Conservation (phyloP, 53 echinoderm and acorn worm genomes). For the Arbacia lixula region DNA sequence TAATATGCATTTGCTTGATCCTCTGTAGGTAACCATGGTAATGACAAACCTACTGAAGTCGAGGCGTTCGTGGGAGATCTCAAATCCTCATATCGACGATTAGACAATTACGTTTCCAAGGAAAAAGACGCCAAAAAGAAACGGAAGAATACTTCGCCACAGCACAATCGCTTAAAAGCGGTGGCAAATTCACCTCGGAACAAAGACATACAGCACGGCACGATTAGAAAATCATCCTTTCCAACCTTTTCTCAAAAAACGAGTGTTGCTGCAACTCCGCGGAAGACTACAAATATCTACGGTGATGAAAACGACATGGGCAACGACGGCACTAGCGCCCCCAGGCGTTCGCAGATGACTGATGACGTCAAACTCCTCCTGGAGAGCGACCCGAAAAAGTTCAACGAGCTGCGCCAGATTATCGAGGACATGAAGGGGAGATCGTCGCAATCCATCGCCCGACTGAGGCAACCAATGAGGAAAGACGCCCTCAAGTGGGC, state of each 20-base stretch:
- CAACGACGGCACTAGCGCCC: not conserved
- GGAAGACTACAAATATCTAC: conserved; percentile 17
- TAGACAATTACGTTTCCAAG: conserved; percentile 32
- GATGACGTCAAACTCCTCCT: conserved; percentile 13
- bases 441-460: conserved; percentile 15
- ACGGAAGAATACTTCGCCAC: no score
- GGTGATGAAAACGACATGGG: not conserved
- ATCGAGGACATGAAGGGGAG: conserved; percentile 48
- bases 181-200: conserved; percentile 6
- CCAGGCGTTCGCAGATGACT: not conserved
- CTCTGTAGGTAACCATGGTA: no score
- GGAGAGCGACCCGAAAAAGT: conserved; percentile 40
- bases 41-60: no score
- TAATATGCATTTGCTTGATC: no score
- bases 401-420: conserved; percentile 37
- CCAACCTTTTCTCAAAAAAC: no score
- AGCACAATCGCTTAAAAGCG: no score
- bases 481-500: conserved; percentile 35
- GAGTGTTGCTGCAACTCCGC: not conserved
- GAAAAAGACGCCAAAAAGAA: conserved; percentile 13
- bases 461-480: conserved; percentile 22
- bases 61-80: conserved; percentile 28
- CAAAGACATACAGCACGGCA: no score
- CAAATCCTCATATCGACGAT: conserved; percentile 20
- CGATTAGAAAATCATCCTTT: no score